phyloP scores from a whole-genome alignment of 2,797 vertebrate genomes.

The Sardinella longiceps region DNA sequence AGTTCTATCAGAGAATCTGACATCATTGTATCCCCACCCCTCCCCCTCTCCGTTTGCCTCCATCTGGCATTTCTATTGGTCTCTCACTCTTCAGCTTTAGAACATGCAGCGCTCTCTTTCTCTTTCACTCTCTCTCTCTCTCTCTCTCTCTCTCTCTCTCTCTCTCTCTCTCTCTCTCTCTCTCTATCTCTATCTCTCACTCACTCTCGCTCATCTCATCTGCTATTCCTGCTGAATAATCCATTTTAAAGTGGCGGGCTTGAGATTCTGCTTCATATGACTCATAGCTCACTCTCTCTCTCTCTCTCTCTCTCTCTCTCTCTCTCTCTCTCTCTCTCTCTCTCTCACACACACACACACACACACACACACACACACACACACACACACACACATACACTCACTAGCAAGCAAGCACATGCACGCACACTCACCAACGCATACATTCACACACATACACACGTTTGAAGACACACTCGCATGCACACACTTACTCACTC shows the following conservation, averaged over 20 bases:
- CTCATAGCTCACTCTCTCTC: constrained; percentile 52
- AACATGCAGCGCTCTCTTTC: constrained; percentile 22
- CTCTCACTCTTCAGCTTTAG: neutral
- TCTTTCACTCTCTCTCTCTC: constrained; percentile 28
- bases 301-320: constrained; percentile 29
- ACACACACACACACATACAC: neutral
- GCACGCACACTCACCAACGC: constrained; percentile 39
- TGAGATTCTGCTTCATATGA: constrained; percentile 68
- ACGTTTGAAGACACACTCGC: constrained; percentile 58
- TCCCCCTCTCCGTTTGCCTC: neutral
- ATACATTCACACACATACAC: constrained; percentile 50
- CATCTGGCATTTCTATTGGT: neutral
- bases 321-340: constrained; percentile 28
- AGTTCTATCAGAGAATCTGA: constrained; percentile 14
- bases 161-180: constrained; percentile 22
- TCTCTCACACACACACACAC: constrained; percentile 43
- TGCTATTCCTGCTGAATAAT: constrained; percentile 80
- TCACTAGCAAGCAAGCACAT: neutral
- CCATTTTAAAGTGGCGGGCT: constrained; percentile 67
- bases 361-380: neutral
- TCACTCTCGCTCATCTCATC: constrained; percentile 61
- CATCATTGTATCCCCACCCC: constrained; percentile 3
- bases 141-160: constrained; percentile 34
- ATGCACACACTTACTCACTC: constrained; percentile 48
- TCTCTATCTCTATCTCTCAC: neutral